Evolutionary conservation across 2,888 invertebrate species (phyloP), one percentile per base, ranked within the genome.

Genomic region (Agonopterix heracliana): DNA sequence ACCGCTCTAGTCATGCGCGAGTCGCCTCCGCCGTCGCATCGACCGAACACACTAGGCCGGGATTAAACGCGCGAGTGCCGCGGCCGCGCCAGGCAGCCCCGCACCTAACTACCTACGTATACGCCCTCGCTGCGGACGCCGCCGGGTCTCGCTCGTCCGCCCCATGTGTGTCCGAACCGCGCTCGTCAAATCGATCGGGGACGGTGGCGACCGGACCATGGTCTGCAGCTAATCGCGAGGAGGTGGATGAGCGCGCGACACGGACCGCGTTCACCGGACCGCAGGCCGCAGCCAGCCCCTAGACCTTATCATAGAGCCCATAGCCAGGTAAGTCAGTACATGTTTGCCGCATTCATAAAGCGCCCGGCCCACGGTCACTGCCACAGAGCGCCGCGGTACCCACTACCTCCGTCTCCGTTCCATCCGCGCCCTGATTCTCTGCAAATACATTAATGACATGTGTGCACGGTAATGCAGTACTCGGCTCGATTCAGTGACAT

Each of bases 1-100:
- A 59, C 60, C 66, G 65, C 67, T 63, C 60, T 71, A 78, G 78
- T 73, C 78, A 76, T 81, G 84, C 83, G 83, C 83, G 78, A 66
- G 68, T 66, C 59, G 68, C 61, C 60, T 57, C 59, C 60, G 71
- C 64, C 63, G 70, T 71, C 74, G 75, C 82, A 81, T 78, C 82
- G 78, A 76, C 81, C 80, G 68, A 63, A 55, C 53, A 49, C 54
- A 64, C 61, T 59, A 61, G 63, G 68, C 64, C 66, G 58, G 66
- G 64, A 71, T 64, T 77, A 74, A 66, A 75, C 71, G 80, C 82
- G 81, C 85, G 74, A 81, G 78, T 74, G 79, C 72, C 74, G 89
- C 89, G 86, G 81, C 82, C 74, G 78, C 73, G 69, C 73, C 70
- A 74, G 72, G 69, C 71, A 64, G 66, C 64, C 61, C 60, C 56